phyloP scores from a whole-genome alignment of 2,888 invertebrate genomes.

The Tuberolachnus salignus region DNA sequence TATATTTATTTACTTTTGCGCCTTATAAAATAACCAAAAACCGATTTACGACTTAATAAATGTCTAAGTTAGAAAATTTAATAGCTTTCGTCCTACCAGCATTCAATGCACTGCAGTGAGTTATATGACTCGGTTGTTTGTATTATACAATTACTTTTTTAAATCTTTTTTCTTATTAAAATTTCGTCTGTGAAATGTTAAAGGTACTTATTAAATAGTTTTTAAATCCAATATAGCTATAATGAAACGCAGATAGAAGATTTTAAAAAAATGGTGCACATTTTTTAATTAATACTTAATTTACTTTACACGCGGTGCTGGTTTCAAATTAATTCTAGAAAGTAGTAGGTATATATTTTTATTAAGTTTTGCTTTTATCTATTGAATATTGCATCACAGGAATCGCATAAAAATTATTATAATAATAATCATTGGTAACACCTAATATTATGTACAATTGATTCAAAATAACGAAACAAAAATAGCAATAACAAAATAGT shows the following conservation, averaged over 20 bases:
- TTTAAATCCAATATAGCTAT: too few relatives aligned
- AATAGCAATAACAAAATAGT: too few relatives aligned
- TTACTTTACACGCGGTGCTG: background rate
- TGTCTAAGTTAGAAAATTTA: background rate
- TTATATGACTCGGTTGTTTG: background rate
- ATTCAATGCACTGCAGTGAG: background rate
- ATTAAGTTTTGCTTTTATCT: too few relatives aligned
- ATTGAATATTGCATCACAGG: too few relatives aligned
- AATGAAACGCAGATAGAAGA: background rate
- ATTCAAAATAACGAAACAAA: too few relatives aligned
- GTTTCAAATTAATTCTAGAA: too few relatives aligned
- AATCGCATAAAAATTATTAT: too few relatives aligned
- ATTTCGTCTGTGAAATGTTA: background rate
- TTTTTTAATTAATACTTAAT: background rate
- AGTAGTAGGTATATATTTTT: too few relatives aligned
- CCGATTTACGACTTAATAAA: constrained; percentile 8
- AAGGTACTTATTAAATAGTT: too few relatives aligned
- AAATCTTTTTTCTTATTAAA: background rate
- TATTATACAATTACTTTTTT: background rate
- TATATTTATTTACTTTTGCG: background rate
- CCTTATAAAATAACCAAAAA: background rate
- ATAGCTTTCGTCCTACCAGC: background rate
- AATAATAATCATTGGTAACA: too few relatives aligned
- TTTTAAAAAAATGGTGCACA: too few relatives aligned
- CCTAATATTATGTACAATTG: too few relatives aligned